Percentiles rank a stretch among this genome's conserved stretches.
These are phyloP conservation scores for Vultur gryphus DNA, from an alignment of 2,797 vertebrate species.

Conservation along the genomic window DNA sequence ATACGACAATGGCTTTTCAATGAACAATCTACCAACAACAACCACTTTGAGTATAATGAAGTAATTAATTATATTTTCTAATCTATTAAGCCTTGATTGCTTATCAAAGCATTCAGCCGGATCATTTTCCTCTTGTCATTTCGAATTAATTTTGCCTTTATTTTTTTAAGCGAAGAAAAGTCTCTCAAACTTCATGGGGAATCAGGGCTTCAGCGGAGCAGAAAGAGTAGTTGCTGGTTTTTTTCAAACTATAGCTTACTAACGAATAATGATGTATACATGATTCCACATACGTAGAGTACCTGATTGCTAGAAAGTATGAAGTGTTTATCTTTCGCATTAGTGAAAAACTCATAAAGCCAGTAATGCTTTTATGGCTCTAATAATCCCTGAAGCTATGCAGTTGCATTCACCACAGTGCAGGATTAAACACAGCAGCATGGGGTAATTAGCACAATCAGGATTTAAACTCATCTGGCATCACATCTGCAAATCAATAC, in stretches of 20 bases:
- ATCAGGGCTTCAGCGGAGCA: not conserved
- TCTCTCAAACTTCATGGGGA: not conserved
- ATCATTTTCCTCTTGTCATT: conserved; percentile 78
- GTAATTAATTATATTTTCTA: conserved; percentile 84
- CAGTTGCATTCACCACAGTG: not conserved
- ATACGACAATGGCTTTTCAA: conserved; percentile 47
- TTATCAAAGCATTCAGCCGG: conserved; percentile 80
- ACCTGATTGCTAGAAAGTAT: not conserved
- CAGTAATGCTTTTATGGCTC: not conserved
- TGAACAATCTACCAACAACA: conserved; percentile 60
- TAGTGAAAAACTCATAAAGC: not conserved
- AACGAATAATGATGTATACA: not conserved
- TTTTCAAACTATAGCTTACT: not conserved
- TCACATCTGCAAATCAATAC: not conserved
- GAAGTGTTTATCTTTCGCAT: not conserved
- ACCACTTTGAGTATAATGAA: conserved; percentile 67
- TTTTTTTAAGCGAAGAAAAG: conserved; percentile 7
- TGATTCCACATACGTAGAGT: not conserved
- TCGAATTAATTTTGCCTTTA: conserved; percentile 76
- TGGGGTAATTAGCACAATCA: not conserved
- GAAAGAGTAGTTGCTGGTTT: not conserved
- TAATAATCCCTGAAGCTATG: not conserved
- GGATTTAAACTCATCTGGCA: not conserved
- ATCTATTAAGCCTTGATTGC: conserved; percentile 79
- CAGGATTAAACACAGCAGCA: not conserved